Percentiles rank a stretch among this genome's conserved stretches.
Evolutionary conservation across 2,113 vertebrate species (phyloP).

Genomic region (Amia ocellicauda): DNA sequence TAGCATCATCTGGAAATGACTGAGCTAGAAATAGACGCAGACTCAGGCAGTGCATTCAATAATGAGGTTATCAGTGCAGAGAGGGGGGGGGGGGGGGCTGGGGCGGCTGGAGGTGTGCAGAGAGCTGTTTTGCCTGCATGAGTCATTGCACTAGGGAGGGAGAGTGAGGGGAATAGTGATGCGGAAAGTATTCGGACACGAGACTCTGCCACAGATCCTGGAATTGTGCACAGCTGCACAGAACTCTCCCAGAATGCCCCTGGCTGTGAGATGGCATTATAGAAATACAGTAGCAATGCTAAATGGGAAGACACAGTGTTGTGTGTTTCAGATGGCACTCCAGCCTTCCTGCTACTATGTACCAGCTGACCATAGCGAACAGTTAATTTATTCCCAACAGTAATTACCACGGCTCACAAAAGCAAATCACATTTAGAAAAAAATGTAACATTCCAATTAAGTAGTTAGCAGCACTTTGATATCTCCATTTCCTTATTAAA

Average conservation of each 20-base stretch:
- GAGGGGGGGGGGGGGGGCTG: neutral
- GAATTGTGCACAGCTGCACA: neutral
- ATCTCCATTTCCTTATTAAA: no score
- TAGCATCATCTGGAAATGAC: neutral
- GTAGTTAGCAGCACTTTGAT: no score
- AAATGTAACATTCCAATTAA: no score
- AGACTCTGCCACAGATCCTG: neutral
- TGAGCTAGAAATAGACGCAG: neutral
- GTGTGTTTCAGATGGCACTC: no score
- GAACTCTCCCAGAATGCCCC: neutral
- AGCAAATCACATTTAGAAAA: no score
- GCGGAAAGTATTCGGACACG: neutral
- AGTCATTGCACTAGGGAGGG: neutral
- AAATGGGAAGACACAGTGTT: no score
- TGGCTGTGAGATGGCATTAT: no score
- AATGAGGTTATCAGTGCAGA: neutral
- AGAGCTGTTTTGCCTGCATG: neutral
- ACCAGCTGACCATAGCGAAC: no score
- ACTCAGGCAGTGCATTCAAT: neutral
- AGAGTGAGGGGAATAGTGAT: neutral
- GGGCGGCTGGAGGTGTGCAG: constrained; percentile 5
- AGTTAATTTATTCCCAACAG: no score
- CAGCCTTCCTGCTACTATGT: no score
- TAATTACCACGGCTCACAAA: no score
- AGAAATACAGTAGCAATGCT: no score